A percentile compares a stretch with the other conserved stretches of the same genome.
Evolutionary conservation across 2,113 vertebrate genomes (phyloP).

Genomic region (Spilogale gracilis): DNA sequence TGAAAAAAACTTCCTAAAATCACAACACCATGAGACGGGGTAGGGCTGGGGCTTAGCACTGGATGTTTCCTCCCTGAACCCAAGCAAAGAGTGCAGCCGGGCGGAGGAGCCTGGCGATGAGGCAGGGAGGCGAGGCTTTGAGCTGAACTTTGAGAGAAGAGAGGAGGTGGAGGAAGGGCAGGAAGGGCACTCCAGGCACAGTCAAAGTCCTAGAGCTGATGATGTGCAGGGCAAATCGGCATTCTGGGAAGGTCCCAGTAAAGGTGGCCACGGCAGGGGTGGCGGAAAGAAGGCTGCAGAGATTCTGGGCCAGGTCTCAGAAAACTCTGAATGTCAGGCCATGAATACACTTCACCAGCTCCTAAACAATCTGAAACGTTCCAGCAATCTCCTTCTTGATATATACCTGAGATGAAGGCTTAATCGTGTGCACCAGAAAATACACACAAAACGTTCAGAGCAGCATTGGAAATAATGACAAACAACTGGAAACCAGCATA

Average conservation of each 20-base stretch:
- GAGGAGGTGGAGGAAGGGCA: not conserved
- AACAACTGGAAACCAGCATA: not conserved
- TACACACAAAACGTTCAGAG: not conserved
- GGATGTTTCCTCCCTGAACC: not conserved
- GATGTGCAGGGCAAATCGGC: not conserved
- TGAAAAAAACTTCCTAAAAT: not conserved
- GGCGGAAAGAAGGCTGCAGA: not conserved
- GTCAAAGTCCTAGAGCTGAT: not conserved
- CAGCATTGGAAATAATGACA: not conserved
- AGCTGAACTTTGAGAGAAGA: not conserved
- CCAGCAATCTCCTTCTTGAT: not conserved
- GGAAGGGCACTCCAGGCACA: not conserved
- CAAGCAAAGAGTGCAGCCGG: not conserved
- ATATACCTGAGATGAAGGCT: not conserved
- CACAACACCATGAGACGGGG: not conserved
- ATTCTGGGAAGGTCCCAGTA: not conserved
- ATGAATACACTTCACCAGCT: not conserved
- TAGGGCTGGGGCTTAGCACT: fast-evolving
- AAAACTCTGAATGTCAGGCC: not conserved
- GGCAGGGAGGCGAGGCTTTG: not conserved
- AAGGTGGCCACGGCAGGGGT: not conserved
- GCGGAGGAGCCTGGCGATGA: not conserved
- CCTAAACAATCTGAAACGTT: not conserved
- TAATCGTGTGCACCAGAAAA: not conserved
- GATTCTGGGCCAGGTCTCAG: not conserved